Evolutionary conservation across 2,888 invertebrate species (phyloP).

Genomic region (Laspeyria flexula): DNA sequence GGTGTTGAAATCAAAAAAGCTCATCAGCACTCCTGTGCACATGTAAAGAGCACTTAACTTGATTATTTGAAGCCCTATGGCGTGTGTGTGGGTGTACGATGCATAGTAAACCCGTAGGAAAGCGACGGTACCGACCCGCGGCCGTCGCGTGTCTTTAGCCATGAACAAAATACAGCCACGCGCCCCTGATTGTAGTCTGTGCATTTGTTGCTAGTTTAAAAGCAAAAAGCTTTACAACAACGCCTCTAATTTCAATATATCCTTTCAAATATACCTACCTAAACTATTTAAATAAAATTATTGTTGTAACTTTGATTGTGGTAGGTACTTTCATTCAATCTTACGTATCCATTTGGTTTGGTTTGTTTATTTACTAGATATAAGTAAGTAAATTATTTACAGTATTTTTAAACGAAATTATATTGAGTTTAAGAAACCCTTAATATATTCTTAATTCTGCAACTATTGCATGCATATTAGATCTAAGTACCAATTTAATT

Average conservation of each 20-base stretch:
- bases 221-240: conserved; percentile 8
- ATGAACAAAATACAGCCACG: conserved; percentile 67
- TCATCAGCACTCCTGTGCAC: conserved; percentile 64
- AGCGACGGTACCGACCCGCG: conserved; percentile 51
- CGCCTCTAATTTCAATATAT: not conserved
- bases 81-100: conserved; percentile 39
- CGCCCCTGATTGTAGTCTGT: conserved; percentile 66
- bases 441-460: too few species aligned
- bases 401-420: too few species aligned
- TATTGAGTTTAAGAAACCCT: too few species aligned
- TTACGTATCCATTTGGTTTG: too few species aligned
- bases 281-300: too few species aligned
- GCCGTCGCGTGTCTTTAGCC: conserved; percentile 51
- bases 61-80: conserved; percentile 78
- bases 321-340: too few species aligned
- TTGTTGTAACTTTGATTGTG: too few species aligned
- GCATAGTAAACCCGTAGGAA: conserved; percentile 50
- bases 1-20: conserved; percentile 76
- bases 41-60: conserved; percentile 85
- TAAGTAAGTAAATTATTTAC: too few species aligned
- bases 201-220: conserved; percentile 20
- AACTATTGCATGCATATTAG: too few species aligned
- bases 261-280: too few species aligned
- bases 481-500: too few species aligned
- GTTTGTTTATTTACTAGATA: too few species aligned